A percentile compares a stretch with the other conserved stretches of the same genome.
phyloP scores from a whole-genome alignment of 2,113 vertebrate species.

The Beaufortia kweichowensis region DNA sequence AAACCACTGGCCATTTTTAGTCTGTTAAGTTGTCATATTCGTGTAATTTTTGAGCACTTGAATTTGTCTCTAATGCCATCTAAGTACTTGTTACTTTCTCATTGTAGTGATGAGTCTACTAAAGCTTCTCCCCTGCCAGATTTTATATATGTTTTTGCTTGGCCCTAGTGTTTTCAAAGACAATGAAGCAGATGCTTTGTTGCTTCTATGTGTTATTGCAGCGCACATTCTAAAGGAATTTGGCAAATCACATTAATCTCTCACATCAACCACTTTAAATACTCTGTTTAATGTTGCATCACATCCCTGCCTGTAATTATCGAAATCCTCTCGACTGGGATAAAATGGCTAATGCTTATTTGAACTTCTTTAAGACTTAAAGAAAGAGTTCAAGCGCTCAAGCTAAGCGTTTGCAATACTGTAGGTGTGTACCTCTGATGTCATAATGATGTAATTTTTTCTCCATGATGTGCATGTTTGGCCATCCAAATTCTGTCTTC shows the following conservation, averaged over 20 bases:
- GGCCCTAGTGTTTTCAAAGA: conserved; percentile 19
- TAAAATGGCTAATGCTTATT: conserved; percentile 41
- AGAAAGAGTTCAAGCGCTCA: no score
- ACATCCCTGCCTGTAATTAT: conserved; percentile 47
- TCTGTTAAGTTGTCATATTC: not conserved
- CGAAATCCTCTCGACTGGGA: conserved; percentile 20
- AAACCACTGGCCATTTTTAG: conserved; percentile 3
- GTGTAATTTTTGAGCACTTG: not conserved
- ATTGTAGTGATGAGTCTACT: not conserved
- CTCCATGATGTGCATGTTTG: not conserved
- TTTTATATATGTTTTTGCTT: conserved; percentile 1
- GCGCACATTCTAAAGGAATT: conserved; percentile 19
- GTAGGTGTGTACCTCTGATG: no score
- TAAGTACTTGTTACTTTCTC: not conserved
- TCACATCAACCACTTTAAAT: conserved; percentile 34
- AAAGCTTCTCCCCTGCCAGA: not conserved
- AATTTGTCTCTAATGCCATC: conserved; percentile 3
- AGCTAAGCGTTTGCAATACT: no score
- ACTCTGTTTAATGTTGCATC: conserved; percentile 49
- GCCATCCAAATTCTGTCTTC: not conserved
- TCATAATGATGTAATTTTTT: no score
- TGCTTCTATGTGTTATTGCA: conserved; percentile 1
- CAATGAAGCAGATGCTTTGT: conserved; percentile 20
- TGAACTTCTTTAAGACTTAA: conserved; percentile 19
- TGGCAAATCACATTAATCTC: conserved; percentile 25